Conservation (phyloP, 2,888 invertebrate species). For the Liodrosophila aerea region DNA sequence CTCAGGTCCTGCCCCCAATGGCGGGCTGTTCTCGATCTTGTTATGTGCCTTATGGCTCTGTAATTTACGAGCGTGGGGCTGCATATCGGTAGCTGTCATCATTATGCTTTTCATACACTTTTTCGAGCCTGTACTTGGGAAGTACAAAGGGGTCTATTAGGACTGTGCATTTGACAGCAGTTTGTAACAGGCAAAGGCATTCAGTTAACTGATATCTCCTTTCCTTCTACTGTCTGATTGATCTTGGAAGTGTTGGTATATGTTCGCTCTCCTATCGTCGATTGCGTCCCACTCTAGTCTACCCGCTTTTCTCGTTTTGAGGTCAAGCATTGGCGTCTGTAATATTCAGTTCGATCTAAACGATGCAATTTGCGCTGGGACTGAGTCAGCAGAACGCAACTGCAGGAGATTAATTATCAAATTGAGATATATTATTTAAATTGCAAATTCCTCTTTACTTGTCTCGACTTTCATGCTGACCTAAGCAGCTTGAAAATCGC, state of each 20-base stretch:
- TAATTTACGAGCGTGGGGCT: constrained; percentile 61
- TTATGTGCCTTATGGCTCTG: constrained; percentile 69
- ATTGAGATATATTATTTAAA: neutral
- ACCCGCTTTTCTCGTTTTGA: too few relatives aligned
- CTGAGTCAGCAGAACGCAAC: neutral
- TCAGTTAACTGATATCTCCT: too few relatives aligned
- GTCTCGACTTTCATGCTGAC: constrained; percentile 17
- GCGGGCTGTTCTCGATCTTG: constrained; percentile 47
- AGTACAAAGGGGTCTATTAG: too few relatives aligned
- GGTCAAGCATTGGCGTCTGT: too few relatives aligned
- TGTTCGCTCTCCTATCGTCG: too few relatives aligned
- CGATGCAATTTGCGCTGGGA: constrained; percentile 27
- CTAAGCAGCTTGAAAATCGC: constrained; percentile 12
- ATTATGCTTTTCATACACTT: constrained; percentile 50
- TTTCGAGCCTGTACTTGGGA: constrained; percentile 20
- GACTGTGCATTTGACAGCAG: too few relatives aligned
- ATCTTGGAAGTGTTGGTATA: too few relatives aligned
- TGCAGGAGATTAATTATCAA: neutral
- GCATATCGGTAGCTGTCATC: constrained; percentile 78
- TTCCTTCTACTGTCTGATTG: too few relatives aligned
- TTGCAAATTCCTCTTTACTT: constrained; percentile 9
- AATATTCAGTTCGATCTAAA: constrained; percentile 19
- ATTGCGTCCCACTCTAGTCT: too few relatives aligned
- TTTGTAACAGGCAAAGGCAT: too few relatives aligned
- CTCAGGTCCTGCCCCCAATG: neutral